Evolutionary conservation across 2,797 vertebrate genomes (phyloP).

Genomic region (Pseudopleuronectes americanus): DNA sequence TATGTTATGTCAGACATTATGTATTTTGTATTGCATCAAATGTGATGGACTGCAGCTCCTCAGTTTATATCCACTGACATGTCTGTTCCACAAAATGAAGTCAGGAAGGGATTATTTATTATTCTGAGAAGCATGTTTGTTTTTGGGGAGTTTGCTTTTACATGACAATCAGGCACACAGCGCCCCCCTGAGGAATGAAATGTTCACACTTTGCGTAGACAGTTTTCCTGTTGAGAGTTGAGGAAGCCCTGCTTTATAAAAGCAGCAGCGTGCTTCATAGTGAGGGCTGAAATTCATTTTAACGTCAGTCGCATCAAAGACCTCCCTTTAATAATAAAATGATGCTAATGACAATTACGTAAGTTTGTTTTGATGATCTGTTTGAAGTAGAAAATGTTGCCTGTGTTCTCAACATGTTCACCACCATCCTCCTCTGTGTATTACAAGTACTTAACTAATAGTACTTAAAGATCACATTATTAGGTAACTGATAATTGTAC

Average conservation of each 20-base stretch:
- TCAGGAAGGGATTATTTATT: conserved; percentile 67
- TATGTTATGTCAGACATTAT: conserved; percentile 27
- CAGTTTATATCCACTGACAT: conserved; percentile 15
- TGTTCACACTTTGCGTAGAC: conserved; percentile 1
- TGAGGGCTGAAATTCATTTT: conserved; percentile 25
- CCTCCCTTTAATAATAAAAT: conserved; percentile 24
- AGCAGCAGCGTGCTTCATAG: conserved; percentile 33
- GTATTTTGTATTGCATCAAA: conserved; percentile 27
- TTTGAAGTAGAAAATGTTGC: conserved; percentile 17
- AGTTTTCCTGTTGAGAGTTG: conserved; percentile 8
- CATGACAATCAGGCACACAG: conserved; percentile 77
- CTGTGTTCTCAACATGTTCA: conserved; percentile 36
- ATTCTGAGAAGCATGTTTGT: conserved; percentile 42
- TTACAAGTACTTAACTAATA: conserved; percentile 21
- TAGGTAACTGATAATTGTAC: neutral
- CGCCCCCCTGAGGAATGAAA: conserved; percentile 40
- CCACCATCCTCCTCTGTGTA: conserved; percentile 1
- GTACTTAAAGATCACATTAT: conserved; percentile 18
- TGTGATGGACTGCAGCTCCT: conserved; percentile 16
- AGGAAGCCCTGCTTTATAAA: conserved; percentile 49
- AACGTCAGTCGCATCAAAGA: conserved; percentile 4
- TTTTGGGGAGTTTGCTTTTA: conserved; percentile 40
- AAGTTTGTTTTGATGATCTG: conserved; percentile 14
- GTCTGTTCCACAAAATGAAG: conserved; percentile 16
- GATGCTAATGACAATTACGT: conserved; percentile 42